phyloP scores from a whole-genome alignment of 2,888 invertebrate genomes.

The Gymnocheta viridis region DNA sequence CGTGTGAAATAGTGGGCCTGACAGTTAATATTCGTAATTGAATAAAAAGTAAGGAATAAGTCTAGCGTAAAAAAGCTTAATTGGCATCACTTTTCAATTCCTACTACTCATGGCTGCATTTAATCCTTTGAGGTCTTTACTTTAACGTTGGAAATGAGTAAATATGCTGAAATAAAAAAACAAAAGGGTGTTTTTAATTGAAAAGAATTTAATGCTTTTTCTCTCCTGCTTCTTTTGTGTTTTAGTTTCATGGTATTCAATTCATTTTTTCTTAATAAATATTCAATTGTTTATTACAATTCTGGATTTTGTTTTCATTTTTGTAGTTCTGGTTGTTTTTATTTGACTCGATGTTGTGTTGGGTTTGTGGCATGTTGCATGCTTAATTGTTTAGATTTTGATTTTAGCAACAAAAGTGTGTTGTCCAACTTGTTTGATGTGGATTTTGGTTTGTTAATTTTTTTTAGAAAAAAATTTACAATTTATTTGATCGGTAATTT shows the following conservation, averaged over 20 bases:
- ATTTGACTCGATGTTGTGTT: constrained; percentile 45
- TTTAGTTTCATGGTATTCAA: too few species aligned
- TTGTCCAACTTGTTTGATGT: constrained; percentile 42
- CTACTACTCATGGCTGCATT: background rate
- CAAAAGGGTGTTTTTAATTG: background rate
- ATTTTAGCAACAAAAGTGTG: background rate
- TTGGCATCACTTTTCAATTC: background rate
- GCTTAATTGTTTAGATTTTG: background rate
- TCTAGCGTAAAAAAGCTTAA: too few species aligned
- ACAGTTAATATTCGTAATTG: too few species aligned
- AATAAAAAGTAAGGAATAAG: too few species aligned
- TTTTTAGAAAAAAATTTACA: background rate
- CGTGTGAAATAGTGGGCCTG: too few species aligned
- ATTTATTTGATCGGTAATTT: background rate
- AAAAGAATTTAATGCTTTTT: background rate
- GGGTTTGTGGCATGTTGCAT: constrained; percentile 21
- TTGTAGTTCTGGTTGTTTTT: constrained; percentile 25
- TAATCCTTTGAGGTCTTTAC: constrained; percentile 26
- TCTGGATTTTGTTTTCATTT: background rate
- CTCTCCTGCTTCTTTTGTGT: background rate
- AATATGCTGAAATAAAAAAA: background rate
- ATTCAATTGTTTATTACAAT: background rate
- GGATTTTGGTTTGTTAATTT: background rate
- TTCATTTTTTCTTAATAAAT: too few species aligned
- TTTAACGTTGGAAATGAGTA: background rate